Evolutionary conservation across 2,113 vertebrate species (phyloP), one percentile per base, ranked within the genome.

Genomic region (Vimba vimba): DNA sequence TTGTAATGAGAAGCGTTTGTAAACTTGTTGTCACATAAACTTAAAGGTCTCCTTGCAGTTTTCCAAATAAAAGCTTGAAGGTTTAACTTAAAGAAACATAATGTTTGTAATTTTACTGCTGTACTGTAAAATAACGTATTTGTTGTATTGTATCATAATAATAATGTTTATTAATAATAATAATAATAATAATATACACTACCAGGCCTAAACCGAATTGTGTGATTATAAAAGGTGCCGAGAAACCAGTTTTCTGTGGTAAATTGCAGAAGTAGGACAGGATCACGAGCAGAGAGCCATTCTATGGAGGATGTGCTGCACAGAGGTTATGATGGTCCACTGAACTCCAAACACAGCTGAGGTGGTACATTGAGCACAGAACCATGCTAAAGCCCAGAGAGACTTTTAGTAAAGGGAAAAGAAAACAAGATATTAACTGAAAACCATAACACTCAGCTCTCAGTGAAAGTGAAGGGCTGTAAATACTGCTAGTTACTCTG

Each of bases 241-340:
- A 27, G 47, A 45, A 83, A 83, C 52, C 73, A 71, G 84, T 52
- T 74, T 76, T n/a, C 13, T 9, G 1, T 55, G 21, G 2, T 17
- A 10, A 82, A 77, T 45, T 50, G 62, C 75, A 88, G 76, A 87
- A 88, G 57, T 19, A 60, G 59, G 79, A 6, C 47, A 50, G 7
- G 45, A 68, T 50, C 47, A 60, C 21, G 36, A 69, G 27, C 45
- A 59, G 17, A 33, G 77, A 74, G 12, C 2, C 39, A 74, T 55
- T 25, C 21, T 36, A 78, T 57, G 7, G 2, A n/a, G 52, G 39
- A 60, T 17, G n/a, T 27, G 64, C n/a, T 81, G 33, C 52, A 5
- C 77, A 9, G 23, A 86, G 78, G 85, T 64, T 79, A 69, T 69
- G 52, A 21, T 23, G 55, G 25, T 62, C 21, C 55, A 75, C 66